Evolutionary conservation across 2,113 vertebrate genomes (phyloP), one percentile per base, ranked within the genome.

Genomic region (Pseudorhombus dupliciocellatus): DNA sequence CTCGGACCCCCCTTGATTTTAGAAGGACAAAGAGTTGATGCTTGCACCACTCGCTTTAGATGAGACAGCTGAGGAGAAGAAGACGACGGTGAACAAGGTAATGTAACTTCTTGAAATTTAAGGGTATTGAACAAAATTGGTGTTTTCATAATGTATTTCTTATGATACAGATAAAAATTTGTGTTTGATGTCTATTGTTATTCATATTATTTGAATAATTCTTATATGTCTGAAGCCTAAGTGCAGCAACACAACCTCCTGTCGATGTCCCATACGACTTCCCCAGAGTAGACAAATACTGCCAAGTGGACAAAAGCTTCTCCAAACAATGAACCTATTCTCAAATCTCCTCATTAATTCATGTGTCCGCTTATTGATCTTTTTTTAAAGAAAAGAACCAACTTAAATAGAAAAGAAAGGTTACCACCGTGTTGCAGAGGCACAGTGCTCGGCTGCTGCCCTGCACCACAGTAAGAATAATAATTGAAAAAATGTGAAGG

Each of bases 51-150:
- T 48, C 42, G 9, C 14, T 28, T 22, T 22, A 18, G 16, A 60
- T 25, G 10, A 20, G 9, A 42, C 55, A 56, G 15, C 21, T 53
- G n/a, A 10, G 30, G 67, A 72, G 20, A 2, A 15, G 12, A 59
- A 25, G 12, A 20, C 3, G 8, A 16, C 50, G 8, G n/a, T n/a
- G n/a, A n/a, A n/a, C n/a, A 70, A 66, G 85, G 80, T 90, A 84
- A 68, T 15, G 28, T 60, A 22, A 0, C 30, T 80, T 53, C 2
- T 26, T 65, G 40, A 10, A 11, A 44, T 70, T 15, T 5, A 44
- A 42, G 15, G 40, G 5, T 54, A 26, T 26, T 7, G 7, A 8
- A 22, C 22, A 51, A 3, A n/a, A 48, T 20, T 10, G 0, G 14
- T 51, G 22, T 51, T 3, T 51, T 22, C 22, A 51, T 22, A 11